Evolutionary conservation across 2,113 vertebrate genomes (phyloP), one percentile per base, ranked within the genome.

Genomic region (Proteles cristata): DNA sequence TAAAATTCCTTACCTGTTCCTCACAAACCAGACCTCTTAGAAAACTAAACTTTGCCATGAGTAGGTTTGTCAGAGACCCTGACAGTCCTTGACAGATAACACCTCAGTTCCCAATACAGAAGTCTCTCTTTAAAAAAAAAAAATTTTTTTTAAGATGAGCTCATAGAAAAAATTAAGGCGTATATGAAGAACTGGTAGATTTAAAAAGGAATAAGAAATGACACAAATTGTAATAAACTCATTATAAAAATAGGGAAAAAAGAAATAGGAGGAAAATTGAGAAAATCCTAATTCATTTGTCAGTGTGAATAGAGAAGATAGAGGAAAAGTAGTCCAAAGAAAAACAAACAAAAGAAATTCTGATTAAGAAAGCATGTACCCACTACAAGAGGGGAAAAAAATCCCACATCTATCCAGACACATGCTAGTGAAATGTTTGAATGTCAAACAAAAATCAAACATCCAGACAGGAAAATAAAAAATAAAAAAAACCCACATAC

Each of bases 1-100:
- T 85, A 43, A 86, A 94, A 65, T 28, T 88, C 39, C 28, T 83
- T 88, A 63, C 33, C 26, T 79, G 9, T 81, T 77, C 28, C 33
- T 94, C 55, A 87, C 15, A 80, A 68, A 23, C 45, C 21, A 83
- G 81, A 63, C 55, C 43, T 74, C 53, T 63, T 31, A 92, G 68
- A 84, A 92, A 92, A 84, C 39, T 63, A 35, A 84, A 65, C 39
- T 92, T 94, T 92, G 45, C 61, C 35, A 11, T 88, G n/a, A 92
- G 50, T 83, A 28, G 77, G 12, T 31, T 92, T 61, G 83, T 94
- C n/a, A 65, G 23, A 92, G 31, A 93, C 11, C 35, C 69, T 21
- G 28, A 35, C 11, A 82, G 6, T 83, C 43, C 74, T 94, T 80
- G 43, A 43, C 53, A 80, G 43, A 25, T 90, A 45, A 11, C 4